Base-by-base conservation (phyloP, 2,888 invertebrate genomes). In the Plebejus argus region DNA sequence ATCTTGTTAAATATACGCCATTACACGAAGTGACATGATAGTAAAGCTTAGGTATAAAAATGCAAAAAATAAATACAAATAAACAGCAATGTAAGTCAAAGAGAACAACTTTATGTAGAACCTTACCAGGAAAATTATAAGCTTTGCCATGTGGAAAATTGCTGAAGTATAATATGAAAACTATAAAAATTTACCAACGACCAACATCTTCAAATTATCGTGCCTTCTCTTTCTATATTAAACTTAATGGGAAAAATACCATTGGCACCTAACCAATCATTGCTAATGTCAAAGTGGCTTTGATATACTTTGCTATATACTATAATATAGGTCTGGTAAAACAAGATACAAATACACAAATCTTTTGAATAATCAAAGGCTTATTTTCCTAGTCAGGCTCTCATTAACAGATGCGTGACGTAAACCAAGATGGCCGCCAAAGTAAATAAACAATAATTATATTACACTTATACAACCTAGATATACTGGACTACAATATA, bases 401-500 rank as follows among this genome's bases (percentile, higher is more conserved):
- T 28, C 23, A 15, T 23, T 66, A 15, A 66, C 1, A 58, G 58
- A 66, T 28, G 12, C 15, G 6, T 66, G 66, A 66, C 66, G 28
- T 18, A 66, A 66, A 28, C 66, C 28, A 66, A 66, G 66, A 66
- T 66, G 66, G 66, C 66, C 66, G 66, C 66, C 28, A 66, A 33
- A 66, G 66, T 66, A 66, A 74, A 74, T 12, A 74, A 15, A 74
- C 53, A 74, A 74, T 53, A 74, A 74, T 74, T 74, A 74, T 74
- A 20, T 74, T 74, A 74, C 53, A 74, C 20, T 74, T 74, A 74
- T 28, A 74, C 28, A 53, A 74, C 18, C 45, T 74, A 74, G 39
- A 71, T 70, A 72, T 72, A 72, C 28, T 74, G 74, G 53, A 74
- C 74, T 74, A 74, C 74, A 74, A 23, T 74, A 39, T 20, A 74